Evolutionary conservation across 2,797 vertebrate species (phyloP).

Genomic region (Vipera ursinii): DNA sequence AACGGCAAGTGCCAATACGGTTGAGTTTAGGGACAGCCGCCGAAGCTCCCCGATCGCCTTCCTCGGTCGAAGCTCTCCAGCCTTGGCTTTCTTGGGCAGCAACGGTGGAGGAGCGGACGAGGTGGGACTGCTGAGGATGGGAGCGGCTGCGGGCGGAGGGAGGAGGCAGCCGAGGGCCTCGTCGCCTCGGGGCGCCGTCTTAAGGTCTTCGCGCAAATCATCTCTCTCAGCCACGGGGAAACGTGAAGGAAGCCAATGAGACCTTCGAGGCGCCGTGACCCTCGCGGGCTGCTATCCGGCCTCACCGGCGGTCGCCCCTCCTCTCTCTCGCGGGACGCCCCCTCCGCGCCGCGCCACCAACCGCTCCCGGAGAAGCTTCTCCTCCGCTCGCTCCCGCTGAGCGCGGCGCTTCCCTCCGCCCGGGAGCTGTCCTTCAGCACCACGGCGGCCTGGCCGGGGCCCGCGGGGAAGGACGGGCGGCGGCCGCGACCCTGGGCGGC

Average conservation of each 20-base stretch:
- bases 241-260: background rate
- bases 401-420: background rate
- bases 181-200: background rate
- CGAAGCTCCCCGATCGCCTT: background rate
- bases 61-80: rapidly evolving
- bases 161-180: background rate
- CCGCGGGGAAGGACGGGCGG: background rate
- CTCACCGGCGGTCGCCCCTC: background rate
- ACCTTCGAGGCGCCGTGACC: background rate
- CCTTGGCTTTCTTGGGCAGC: background rate
- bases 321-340: background rate
- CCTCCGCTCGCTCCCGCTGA: too few species aligned
- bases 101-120: rapidly evolving
- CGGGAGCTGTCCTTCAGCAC: constrained; percentile 68
- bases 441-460: background rate
- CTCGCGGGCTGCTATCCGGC: background rate
- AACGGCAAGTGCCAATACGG: background rate
- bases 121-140: background rate
- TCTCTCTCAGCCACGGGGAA: background rate
- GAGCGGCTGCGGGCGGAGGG: background rate
- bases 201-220: background rate
- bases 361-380: background rate
- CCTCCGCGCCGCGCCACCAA: background rate
- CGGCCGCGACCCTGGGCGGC: background rate
- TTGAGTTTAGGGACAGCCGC: background rate